phyloP scores from a whole-genome alignment of 1,140 invertebrate genomes.

The Sarcophaga bullata region DNA sequence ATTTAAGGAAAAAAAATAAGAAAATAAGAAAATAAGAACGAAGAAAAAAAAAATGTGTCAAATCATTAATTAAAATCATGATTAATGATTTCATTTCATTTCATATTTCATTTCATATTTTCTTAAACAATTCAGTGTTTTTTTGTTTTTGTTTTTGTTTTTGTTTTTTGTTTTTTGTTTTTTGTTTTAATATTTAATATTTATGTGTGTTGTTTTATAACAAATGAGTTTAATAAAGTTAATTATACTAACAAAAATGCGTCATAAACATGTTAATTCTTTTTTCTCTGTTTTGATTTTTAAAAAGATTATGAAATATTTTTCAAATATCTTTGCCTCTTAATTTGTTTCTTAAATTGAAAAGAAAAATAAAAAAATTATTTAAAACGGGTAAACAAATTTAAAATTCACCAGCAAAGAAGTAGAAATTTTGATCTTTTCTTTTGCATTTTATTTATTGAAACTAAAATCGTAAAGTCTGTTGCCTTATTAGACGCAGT shows the following conservation, averaged over 20 bases:
- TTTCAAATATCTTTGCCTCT: conserved; percentile 13
- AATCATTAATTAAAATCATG: conserved; percentile 29
- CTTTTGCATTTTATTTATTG: no score
- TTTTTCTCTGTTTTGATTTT: background rate
- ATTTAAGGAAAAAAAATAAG: background rate
- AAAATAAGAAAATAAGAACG: no score
- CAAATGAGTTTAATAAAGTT: conserved; percentile 1
- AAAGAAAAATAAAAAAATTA: conserved; percentile 1
- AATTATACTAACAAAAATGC: background rate
- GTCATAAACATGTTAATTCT: conserved; percentile 8
- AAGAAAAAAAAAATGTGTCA: conserved; percentile 17
- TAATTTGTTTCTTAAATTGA: background rate
- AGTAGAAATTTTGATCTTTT: no score
- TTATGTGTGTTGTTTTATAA: background rate
- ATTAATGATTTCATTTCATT: conserved; percentile 35
- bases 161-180: background rate
- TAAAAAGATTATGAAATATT: conserved; percentile 1
- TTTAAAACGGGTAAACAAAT: no score
- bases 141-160: no score
- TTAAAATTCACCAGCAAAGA: no score
- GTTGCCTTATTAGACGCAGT: no score
- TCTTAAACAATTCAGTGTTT: background rate
- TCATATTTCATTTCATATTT: background rate
- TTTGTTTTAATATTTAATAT: background rate
- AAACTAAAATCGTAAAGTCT: no score